Base-by-base conservation (phyloP, 2,113 vertebrate species). In the Rhodinocichla rosea region DNA sequence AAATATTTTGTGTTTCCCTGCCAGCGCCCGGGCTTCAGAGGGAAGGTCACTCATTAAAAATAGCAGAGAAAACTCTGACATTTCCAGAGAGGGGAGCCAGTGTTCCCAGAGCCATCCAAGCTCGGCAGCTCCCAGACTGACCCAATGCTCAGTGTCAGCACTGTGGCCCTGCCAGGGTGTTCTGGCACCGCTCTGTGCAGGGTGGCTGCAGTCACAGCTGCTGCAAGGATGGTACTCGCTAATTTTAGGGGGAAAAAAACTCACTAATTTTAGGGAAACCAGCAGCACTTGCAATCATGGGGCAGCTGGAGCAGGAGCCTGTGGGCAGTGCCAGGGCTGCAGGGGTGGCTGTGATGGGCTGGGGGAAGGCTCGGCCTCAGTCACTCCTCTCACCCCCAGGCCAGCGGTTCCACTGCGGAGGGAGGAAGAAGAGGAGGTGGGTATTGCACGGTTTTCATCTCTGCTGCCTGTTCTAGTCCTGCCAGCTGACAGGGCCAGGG, bases 381-480 rank as follows among this genome's bases (percentile, higher is more conserved):
- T 4, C 8, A 0, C 33, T 83, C 30, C 95, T 89, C 89, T 86
- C 93, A 17, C 83, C 91, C 94, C 63, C 90, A 99, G 98, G 98
- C 96, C 98, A 97, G 84, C 97, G 95, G 47, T 97, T 99, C 85
- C 98, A 96, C 80, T 99, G 98, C 2, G 97, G 98, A 73, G 98
- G 92, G 60, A 98, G 97, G 90, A 97, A 92, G 87, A 96, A 93
- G 81, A 89, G 56, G 32, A 96, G 98, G 98, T 98, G 91, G 93
- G 98, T 94, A 18, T 4, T 5, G 10, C 39, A 3, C 0, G 6
- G 7, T 12, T 44, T n/a, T 1, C 32, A 1, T 8, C 71, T 14
- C 32, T 52, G 45, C 59, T 24, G 49, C 55, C 33, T 6, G 0
- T 15, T 33, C 68, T 16, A 7, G 56, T 6, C 57, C 49, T 69